Evolutionary conservation across 2,797 vertebrate species (phyloP).

Genomic region (Hylomyscus alleni): DNA sequence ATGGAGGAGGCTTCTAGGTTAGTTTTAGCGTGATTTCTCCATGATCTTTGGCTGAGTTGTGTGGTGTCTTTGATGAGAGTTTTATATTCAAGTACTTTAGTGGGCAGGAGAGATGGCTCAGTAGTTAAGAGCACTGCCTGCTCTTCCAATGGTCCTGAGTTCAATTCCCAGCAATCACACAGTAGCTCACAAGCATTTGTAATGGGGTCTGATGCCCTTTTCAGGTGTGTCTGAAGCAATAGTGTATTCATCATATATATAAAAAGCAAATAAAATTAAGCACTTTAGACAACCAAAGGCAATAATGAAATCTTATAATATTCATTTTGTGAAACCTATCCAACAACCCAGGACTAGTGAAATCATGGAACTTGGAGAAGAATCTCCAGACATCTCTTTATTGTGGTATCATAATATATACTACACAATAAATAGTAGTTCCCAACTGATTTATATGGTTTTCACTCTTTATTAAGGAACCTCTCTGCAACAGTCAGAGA

Average conservation of each 20-base stretch:
- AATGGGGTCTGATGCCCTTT: too few species aligned
- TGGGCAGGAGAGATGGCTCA: too few species aligned
- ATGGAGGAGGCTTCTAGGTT: neutral
- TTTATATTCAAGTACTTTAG: neutral
- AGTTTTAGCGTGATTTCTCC: neutral
- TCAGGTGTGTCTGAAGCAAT: too few species aligned
- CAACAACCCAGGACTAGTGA: neutral
- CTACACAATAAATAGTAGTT: neutral
- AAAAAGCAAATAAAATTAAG: neutral
- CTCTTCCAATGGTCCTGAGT: too few species aligned
- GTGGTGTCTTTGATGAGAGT: neutral
- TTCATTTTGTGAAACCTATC: neutral
- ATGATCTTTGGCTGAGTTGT: neutral
- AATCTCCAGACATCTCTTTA: neutral
- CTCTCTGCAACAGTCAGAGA: neutral
- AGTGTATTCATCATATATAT: too few species aligned
- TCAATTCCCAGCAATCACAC: too few species aligned
- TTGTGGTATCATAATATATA: neutral
- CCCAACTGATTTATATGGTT: neutral
- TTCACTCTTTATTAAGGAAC: neutral
- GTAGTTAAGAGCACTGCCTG: too few species aligned
- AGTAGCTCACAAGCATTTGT: too few species aligned
- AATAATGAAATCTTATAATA: neutral
- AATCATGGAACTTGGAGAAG: neutral
- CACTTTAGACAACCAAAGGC: neutral